Evolutionary conservation across 2,888 invertebrate genomes (phyloP), one percentile per base, ranked within the genome.

Genomic region (Patella ulyssiponensis): DNA sequence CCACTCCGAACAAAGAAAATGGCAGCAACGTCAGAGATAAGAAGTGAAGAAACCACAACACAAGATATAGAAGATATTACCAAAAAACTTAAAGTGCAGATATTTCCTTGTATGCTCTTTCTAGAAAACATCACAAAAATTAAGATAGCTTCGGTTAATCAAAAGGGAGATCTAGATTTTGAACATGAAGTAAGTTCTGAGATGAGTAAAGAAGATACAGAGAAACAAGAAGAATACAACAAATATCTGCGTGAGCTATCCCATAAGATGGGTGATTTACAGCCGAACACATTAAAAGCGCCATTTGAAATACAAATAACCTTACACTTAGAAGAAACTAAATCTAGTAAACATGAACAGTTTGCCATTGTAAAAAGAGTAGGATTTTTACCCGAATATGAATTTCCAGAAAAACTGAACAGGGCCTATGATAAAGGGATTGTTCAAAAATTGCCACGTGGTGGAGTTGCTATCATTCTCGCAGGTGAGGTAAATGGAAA

Each of bases 21-120:
- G 85, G 86, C 87, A 7, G 71, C 53, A 14, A 75, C 58, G 3
- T 88, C 87, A 12, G 86, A 86, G 71, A 79, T 88, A 23, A 54
- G 69, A n/a, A 17, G 70, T 3, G 52, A 73, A 27, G 69, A 54
- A n/a, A 44, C 76, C n/a, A 44, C 73, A 27, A 52, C 20, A 70
- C 20, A 56, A 2, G 56, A 75, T 12, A 71, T 79, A 15, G 27
- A 70, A 17, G 7, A 73, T 3, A 11, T 79, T 51, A 53, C 76
- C 9, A 17, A 73, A 51, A 12, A 70, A 1, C 76, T 79, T n/a
- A 54, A 71, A 33, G 14, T 23, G 52, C 70, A 70, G n/a, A 70
- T 53, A 20, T 79, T 84, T 58, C 85, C 87, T 27, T 83, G 84
- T 56, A 73, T 90, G 15, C 78, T 90, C n/a, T 90, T 90, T 82